These are phyloP conservation scores for Enchytraeus crypticus DNA, from an alignment of 2,888 invertebrate species.

Conservation along the genomic window DNA sequence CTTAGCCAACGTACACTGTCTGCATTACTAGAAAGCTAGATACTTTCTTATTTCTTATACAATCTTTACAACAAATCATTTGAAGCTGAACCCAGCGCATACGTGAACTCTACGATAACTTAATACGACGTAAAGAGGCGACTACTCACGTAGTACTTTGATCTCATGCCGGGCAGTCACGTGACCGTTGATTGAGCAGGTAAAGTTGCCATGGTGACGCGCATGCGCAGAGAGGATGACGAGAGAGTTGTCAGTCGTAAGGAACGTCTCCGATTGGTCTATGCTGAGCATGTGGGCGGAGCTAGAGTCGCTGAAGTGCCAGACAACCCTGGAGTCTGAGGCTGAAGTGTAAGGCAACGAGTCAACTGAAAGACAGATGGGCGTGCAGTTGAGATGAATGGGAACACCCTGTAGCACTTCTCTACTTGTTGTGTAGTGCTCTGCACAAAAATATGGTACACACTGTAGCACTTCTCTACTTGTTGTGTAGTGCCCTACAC, in stretches of 20 bases:
- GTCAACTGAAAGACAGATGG: background rate
- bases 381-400: slow-evolving; percentile 14
- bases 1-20: no score
- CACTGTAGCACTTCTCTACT: background rate
- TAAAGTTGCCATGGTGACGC: slow-evolving; percentile 13
- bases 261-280: slow-evolving; percentile 9
- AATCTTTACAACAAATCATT: no score
- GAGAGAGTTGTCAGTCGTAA: slow-evolving; percentile 12
- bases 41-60: no score
- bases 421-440: background rate
- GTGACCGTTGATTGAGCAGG: slow-evolving; percentile 14
- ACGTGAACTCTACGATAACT: no score
- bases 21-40: no score
- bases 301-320: slow-evolving; percentile 14
- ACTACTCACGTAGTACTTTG: slow-evolving; percentile 8
- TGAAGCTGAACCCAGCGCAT: no score
- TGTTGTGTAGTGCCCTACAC: background rate
- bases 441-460: background rate
- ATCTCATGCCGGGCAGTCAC: slow-evolving; percentile 14
- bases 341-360: background rate
- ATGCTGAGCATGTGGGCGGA: slow-evolving; percentile 9
- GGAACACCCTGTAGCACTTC: slow-evolving; percentile 5
- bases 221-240: slow-evolving; percentile 6
- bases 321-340: slow-evolving; percentile 5
- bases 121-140: background rate